Percentiles rank a stretch among this genome's conserved stretches.
phyloP scores from a whole-genome alignment of 2,888 invertebrate species.

The Chesias legatella region DNA sequence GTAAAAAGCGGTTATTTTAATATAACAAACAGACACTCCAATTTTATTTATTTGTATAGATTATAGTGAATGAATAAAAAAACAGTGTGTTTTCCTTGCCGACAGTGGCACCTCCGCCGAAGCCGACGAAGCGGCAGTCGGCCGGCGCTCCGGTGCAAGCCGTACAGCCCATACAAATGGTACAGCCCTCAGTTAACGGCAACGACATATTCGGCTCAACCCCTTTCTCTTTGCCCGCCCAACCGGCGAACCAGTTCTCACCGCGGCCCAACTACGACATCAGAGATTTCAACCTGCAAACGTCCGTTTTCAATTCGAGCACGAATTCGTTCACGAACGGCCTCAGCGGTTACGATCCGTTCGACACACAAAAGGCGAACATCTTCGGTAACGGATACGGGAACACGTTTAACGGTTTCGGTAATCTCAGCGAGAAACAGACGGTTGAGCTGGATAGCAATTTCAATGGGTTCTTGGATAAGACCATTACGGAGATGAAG shows the following conservation, averaged over 20 bases:
- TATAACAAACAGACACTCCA: too few species aligned
- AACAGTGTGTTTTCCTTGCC: constrained; percentile 41
- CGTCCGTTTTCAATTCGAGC: constrained; percentile 65
- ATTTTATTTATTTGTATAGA: too few species aligned
- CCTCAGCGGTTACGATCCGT: constrained; percentile 84
- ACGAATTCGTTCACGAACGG: constrained; percentile 63
- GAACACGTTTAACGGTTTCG: constrained; percentile 68
- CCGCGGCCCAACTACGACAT: constrained; percentile 71
- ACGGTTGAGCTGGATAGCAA: constrained; percentile 75
- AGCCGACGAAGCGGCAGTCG: constrained; percentile 82
- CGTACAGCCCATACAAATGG: constrained; percentile 23
- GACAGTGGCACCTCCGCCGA: constrained; percentile 92
- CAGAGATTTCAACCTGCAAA: constrained; percentile 67
- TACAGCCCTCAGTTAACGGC: constrained; percentile 55
- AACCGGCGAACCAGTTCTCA: constrained; percentile 4
- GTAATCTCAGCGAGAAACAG: constrained; percentile 71
- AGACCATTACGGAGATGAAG: constrained; percentile 92
- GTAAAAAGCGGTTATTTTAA: too few species aligned
- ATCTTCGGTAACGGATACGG: constrained; percentile 67
- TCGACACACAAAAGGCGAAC: constrained; percentile 88
- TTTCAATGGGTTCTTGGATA: constrained; percentile 90
- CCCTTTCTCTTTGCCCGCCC: constrained; percentile 82
- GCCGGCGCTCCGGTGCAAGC: constrained; percentile 42
- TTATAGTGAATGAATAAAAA: too few species aligned
- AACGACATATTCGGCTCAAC: constrained; percentile 91